Percentiles rank a stretch among this genome's conserved stretches.
These are phyloP conservation scores for Nasonia longicornis DNA, from an alignment of 1,140 invertebrate species.

Conservation along the genomic window DNA sequence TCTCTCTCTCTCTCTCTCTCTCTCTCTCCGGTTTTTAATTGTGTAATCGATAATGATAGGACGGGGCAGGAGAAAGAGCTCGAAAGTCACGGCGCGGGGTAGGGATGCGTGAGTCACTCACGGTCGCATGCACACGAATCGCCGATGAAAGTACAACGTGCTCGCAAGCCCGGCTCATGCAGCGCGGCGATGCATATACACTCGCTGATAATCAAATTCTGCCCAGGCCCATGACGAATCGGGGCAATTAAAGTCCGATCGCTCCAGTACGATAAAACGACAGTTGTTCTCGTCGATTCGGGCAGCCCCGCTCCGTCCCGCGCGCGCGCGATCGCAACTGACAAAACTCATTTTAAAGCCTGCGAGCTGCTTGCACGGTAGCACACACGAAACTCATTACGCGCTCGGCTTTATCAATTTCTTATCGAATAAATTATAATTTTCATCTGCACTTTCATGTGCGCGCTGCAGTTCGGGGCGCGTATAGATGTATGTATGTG, in stretches of 20 bases:
- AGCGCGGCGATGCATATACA: background rate
- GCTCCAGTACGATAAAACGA: slow-evolving; percentile 62
- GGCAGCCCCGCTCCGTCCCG: slow-evolving; percentile 39
- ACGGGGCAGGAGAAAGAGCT: slow-evolving; percentile 24
- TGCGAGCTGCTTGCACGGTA: background rate
- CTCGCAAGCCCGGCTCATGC: background rate
- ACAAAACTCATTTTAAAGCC: slow-evolving; percentile 6
- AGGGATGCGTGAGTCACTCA: slow-evolving; percentile 60
- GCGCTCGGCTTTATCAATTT: slow-evolving; percentile 24
- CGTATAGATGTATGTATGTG: background rate
- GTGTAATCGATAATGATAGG: slow-evolving; percentile 62
- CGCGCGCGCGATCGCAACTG: slow-evolving; percentile 20
- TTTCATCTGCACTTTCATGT: slow-evolving; percentile 17
- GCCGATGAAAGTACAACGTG: slow-evolving; percentile 38
- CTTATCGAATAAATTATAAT: slow-evolving; percentile 41
- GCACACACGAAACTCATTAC: slow-evolving; percentile 32
- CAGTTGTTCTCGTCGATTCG: slow-evolving; percentile 60
- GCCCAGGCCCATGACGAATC: slow-evolving; percentile 67
- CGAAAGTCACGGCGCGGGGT: background rate
- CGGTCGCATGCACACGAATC: slow-evolving; percentile 61
- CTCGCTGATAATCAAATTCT: slow-evolving; percentile 67
- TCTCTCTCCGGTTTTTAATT: slow-evolving; percentile 53
- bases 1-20: too few species aligned
- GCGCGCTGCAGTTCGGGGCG: background rate
- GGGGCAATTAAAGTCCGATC: slow-evolving; percentile 69